Base-by-base conservation (phyloP, 2,797 vertebrate species). In the Pyrocephalus nanus region DNA sequence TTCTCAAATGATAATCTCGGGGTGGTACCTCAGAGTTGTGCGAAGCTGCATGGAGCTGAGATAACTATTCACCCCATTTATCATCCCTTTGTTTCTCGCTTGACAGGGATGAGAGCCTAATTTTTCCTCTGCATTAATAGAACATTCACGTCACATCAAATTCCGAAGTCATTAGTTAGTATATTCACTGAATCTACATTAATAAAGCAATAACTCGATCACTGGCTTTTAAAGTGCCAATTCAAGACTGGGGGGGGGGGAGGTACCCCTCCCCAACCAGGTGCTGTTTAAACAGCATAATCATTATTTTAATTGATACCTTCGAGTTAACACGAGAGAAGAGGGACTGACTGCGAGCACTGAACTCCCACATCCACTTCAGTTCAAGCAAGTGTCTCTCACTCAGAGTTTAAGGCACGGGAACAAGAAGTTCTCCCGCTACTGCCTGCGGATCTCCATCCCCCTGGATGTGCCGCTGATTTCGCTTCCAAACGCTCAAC, bases 81-180 rank as follows among this genome's bases (percentile, higher is more conserved):
- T 97, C 90, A 87, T 92, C 87, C 74, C 82, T 96, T 96, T 95
- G 71, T 94, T 82, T 95, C 94, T 84, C 80, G 51, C 61, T 64
- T 92, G 69, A 93, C 80, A 96, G 69, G 71, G 36, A 97, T 93
- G 73, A 92, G 75, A 76, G 71, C 62, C 75, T 91, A 70, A 62
- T 94, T 95, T 95, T 94, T 94, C 77, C 42, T 61, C 90, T 51
- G 92, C 51, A 80, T 88, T 80, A 97, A 91, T 40, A 93, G 77
- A 92, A 95, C 88, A 73, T 92, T 97, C 83, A 82, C 26, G 53
- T 95, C 92, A 91, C 81, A 97, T 90, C 67, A 96, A 94, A 96
- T 95, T 88, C 92, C 29, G 8, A 92, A 96, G 86, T 93, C 96
- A 97, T 97, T 97, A 96, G 85, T 97, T 94, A 97, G 86, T 93